Conservation (phyloP, 1,140 invertebrate species). For the Phortica variegata region DNA sequence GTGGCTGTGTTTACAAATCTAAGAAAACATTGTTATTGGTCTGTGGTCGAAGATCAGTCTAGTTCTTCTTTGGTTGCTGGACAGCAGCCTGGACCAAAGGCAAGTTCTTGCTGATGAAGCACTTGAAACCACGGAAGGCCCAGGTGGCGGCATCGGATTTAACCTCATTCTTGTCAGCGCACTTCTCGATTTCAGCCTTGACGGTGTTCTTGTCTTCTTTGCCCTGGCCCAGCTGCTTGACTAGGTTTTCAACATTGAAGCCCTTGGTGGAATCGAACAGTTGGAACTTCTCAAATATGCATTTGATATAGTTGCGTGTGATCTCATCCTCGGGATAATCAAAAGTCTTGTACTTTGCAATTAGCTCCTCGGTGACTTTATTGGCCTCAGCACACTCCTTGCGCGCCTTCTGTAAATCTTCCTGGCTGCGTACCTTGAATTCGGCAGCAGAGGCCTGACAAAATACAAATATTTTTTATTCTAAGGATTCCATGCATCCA, state of each 20-base stretch:
- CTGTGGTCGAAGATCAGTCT: slow-evolving; percentile 5
- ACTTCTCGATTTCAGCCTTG: slow-evolving; percentile 48
- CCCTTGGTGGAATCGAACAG: slow-evolving; percentile 49
- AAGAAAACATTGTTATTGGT: no score
- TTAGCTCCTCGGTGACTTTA: slow-evolving; percentile 44
- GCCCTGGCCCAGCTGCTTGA: slow-evolving; percentile 47
- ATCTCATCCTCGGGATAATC: slow-evolving; percentile 56
- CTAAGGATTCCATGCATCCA: neutral
- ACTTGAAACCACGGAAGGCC: slow-evolving; percentile 54
- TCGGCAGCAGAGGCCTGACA: slow-evolving; percentile 38
- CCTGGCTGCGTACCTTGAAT: slow-evolving; percentile 48
- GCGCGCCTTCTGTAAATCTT: slow-evolving; percentile 45
- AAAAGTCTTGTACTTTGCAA: slow-evolving; percentile 51
- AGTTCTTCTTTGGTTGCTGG: slow-evolving; percentile 53
- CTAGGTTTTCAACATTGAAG: slow-evolving; percentile 47
- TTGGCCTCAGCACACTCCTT: slow-evolving; percentile 42
- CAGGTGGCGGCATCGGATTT: slow-evolving; percentile 43
- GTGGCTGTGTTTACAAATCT: no score
- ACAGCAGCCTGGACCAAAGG: slow-evolving; percentile 48
- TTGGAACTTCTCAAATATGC: slow-evolving; percentile 51
- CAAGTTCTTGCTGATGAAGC: slow-evolving; percentile 51
- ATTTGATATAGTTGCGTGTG: slow-evolving; percentile 53
- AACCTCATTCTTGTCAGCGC: slow-evolving; percentile 53
- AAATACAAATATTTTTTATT: neutral
- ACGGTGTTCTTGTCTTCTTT: slow-evolving; percentile 38